Evolutionary conservation across 1,140 invertebrate genomes (phyloP).

Genomic region (Heliconius congener): DNA sequence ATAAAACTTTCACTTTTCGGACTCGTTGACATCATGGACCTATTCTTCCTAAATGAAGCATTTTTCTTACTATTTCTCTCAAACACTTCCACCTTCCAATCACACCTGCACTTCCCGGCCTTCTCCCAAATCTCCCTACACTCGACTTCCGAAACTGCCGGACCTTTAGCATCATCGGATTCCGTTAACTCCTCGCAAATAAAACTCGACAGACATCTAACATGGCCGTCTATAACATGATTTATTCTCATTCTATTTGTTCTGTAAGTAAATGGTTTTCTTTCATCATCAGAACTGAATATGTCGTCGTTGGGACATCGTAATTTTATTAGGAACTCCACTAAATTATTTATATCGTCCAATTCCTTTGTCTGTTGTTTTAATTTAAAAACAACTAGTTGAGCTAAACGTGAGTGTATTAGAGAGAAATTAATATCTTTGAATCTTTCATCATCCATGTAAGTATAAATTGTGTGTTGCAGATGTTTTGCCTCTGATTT

Average conservation of each 20-base stretch:
- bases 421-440: slow-evolving; percentile 83
- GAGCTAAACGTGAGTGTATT: slow-evolving; percentile 84
- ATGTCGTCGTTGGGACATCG: slow-evolving; percentile 76
- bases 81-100: slow-evolving; percentile 71
- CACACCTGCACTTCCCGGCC: slow-evolving; percentile 67
- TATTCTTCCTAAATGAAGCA: slow-evolving; percentile 73
- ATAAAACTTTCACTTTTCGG: slow-evolving; percentile 70
- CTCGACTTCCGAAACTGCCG: slow-evolving; percentile 78
- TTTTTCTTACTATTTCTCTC: slow-evolving; percentile 76
- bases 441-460: slow-evolving; percentile 85
- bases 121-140: slow-evolving; percentile 81
- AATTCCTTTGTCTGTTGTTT: slow-evolving; percentile 63
- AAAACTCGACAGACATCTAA: slow-evolving; percentile 73
- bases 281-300: slow-evolving; percentile 74
- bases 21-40: slow-evolving; percentile 72
- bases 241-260: slow-evolving; percentile 51
- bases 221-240: slow-evolving; percentile 63
- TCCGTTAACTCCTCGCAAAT: slow-evolving; percentile 72
- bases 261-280: slow-evolving; percentile 49
- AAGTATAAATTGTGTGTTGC: slow-evolving; percentile 85
- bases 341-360: slow-evolving; percentile 65
- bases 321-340: slow-evolving; percentile 63
- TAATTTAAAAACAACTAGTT: slow-evolving; percentile 81
- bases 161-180: slow-evolving; percentile 49
- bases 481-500: slow-evolving; percentile 85